These are phyloP conservation scores for Mechanitis messenoides DNA, from an alignment of 2,888 invertebrate species.

Conservation along the genomic window DNA sequence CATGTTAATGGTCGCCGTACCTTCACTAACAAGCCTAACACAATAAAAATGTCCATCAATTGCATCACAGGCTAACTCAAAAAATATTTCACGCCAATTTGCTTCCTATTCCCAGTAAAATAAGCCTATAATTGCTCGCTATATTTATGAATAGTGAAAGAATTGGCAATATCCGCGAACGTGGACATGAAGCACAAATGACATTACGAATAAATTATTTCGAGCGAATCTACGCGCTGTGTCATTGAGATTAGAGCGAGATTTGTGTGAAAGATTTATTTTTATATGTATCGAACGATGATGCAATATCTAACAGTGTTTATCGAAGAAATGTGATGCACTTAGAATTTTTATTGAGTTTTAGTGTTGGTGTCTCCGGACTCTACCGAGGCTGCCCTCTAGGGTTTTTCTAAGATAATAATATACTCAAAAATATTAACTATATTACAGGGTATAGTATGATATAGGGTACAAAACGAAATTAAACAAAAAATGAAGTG, in stretches of 20 bases:
- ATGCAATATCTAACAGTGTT: conserved; percentile 65
- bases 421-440: not conserved
- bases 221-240: conserved; percentile 19
- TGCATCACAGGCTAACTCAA: conserved; percentile 20
- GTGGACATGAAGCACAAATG: conserved; percentile 22
- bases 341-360: conserved; percentile 54
- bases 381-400: too few relatives aligned
- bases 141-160: conserved; percentile 29
- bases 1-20: conserved; percentile 17
- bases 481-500: conserved; percentile 17
- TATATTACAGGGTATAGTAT: too few relatives aligned
- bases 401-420: too few relatives aligned
- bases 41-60: conserved; percentile 32
- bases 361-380: conserved; percentile 15
- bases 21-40: conserved; percentile 27
- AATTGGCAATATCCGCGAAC: conserved; percentile 33
- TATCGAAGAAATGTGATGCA: conserved; percentile 63
- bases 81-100: conserved; percentile 24
- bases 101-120: conserved; percentile 21
- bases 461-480: not conserved
- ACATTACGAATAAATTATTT: conserved; percentile 14
- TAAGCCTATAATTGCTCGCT: conserved; percentile 28
- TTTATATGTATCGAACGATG: conserved; percentile 34
- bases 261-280: conserved; percentile 13
- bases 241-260: not conserved